Conservation (phyloP, 2,113 vertebrate species). For the Toxotes chatareus region DNA sequence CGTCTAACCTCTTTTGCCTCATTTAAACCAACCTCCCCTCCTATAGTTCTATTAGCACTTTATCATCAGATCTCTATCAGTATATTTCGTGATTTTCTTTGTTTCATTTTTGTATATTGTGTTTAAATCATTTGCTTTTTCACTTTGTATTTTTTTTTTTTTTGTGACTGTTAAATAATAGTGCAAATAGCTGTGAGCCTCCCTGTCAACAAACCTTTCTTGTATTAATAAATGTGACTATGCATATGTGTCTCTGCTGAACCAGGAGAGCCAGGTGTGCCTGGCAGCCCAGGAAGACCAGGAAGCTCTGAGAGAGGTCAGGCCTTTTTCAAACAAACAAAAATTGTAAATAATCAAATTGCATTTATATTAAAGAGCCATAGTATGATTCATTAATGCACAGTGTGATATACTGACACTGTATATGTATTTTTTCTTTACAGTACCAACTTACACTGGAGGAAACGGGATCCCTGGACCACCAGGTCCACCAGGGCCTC, state of each 20-base stretch:
- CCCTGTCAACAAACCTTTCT: neutral
- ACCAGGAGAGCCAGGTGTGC: slow-evolving; percentile 85
- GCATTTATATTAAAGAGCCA: neutral
- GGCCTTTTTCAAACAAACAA: neutral
- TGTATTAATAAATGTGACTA: slow-evolving; percentile 1
- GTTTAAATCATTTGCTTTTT: neutral
- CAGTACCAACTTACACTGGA: slow-evolving; percentile 81
- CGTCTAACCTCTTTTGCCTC: neutral
- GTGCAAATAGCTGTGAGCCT: neutral
- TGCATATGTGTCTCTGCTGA: slow-evolving; percentile 79
- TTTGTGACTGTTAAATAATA: neutral
- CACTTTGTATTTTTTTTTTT: neutral
- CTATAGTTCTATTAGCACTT: neutral
- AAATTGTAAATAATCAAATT: neutral
- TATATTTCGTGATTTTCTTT: slow-evolving; percentile 75
- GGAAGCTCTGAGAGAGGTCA: slow-evolving; percentile 72
- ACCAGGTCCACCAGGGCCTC: slow-evolving; percentile 80
- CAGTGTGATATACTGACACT: neutral
- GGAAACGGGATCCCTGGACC: slow-evolving; percentile 78
- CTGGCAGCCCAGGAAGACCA: slow-evolving; percentile 69
- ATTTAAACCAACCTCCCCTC: neutral
- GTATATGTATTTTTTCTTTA: neutral
- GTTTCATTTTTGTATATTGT: neutral
- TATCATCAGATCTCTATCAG: slow-evolving; percentile 1
- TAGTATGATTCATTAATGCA: neutral